Percentiles rank a stretch among this genome's conserved stretches.
These are phyloP conservation scores for Catagonus wagneri DNA, from an alignment of 2,113 vertebrate genomes.

Conservation along the genomic window DNA sequence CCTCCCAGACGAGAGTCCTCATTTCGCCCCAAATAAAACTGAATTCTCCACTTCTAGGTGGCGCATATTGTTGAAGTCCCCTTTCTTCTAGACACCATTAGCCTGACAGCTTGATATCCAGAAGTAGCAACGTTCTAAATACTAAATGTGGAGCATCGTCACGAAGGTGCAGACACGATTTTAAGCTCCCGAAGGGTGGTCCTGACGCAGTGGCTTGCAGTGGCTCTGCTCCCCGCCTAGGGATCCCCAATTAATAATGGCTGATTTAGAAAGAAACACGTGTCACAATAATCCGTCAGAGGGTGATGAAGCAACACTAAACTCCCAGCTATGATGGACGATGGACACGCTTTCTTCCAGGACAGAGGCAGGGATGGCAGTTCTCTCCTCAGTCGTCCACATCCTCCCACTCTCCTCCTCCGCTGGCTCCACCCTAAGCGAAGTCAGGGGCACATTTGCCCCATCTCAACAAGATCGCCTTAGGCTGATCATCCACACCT, in stretches of 20 bases:
- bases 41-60: no score
- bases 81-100: background rate
- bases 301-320: no score
- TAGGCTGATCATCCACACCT: conserved; percentile 48
- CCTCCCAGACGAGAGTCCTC: no score
- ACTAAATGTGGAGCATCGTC: accelerated
- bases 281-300: background rate
- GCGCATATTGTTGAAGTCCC: no score
- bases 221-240: background rate
- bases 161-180: background rate
- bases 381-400: accelerated
- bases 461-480: background rate
- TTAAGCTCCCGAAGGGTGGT: background rate
- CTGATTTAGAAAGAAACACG: no score
- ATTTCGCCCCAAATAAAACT: no score
- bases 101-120: background rate
- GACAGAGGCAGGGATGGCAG: background rate
- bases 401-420: background rate
- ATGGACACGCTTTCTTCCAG: background rate
- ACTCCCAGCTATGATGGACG: background rate
- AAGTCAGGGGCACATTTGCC: accelerated
- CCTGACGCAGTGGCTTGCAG: background rate
- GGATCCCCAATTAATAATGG: background rate
- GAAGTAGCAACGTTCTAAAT: background rate
- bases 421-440: background rate